Conservation (phyloP, 1,140 invertebrate genomes). For the Ceratina japonica region DNA sequence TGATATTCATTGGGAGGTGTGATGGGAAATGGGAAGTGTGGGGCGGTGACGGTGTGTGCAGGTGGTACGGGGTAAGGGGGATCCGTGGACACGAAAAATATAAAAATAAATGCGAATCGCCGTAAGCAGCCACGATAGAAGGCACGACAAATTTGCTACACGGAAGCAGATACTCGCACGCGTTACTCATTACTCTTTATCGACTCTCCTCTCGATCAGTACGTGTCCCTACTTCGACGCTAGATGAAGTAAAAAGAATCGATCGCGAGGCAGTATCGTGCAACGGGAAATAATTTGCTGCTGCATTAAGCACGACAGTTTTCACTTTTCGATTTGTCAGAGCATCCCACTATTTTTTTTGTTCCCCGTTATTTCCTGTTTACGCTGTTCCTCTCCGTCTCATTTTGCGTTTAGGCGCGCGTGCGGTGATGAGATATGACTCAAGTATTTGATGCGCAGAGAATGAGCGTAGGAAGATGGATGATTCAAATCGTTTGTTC, state of each 20-base stretch:
- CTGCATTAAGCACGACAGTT: neutral
- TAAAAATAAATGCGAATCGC: slow-evolving; percentile 76
- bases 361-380: neutral
- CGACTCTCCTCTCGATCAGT: neutral
- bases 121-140: slow-evolving; percentile 75
- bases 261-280: slow-evolving; percentile 9
- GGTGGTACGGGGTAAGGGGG: neutral
- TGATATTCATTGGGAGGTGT: neutral
- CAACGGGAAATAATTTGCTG: slow-evolving; percentile 7
- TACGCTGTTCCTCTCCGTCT: too few species aligned
- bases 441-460: neutral
- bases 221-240: neutral
- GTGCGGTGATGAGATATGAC: neutral
- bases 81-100: slow-evolving; percentile 59
- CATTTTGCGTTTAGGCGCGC: neutral
- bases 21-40: neutral
- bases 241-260: slow-evolving; percentile 1
- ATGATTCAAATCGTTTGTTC: neutral
- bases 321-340: neutral
- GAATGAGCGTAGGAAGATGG: neutral
- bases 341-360: neutral
- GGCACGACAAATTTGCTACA: slow-evolving; percentile 77
- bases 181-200: slow-evolving; percentile 19
- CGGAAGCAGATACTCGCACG: slow-evolving; percentile 64
- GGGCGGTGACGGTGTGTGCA: neutral